Base-by-base conservation (phyloP, 2,113 vertebrate genomes). In the Gambusia affinis region DNA sequence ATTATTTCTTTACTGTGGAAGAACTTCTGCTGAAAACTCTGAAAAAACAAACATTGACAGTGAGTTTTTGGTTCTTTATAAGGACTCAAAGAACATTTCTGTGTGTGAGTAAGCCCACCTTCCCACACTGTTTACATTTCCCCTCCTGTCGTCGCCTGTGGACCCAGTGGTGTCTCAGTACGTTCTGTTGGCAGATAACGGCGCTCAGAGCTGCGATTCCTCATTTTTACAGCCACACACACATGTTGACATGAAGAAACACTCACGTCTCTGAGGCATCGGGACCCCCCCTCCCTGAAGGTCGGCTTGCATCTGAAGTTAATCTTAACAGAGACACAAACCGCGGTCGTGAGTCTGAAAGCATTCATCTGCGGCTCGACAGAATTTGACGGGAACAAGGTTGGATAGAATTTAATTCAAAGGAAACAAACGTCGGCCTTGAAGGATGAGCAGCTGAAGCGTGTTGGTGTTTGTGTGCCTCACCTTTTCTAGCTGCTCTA, bases 1-100 rank as follows among this genome's bases (percentile, higher is more conserved):
- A 99, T 96, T 64, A 99, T 99, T 94, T 99, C 98, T 95, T 99
- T 99, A 91, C 96, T 99, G 86, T 99, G 97, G 93, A 99, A 99
- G 92, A 99, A 97, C 91, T 99, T 99, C 92, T 99, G 98, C 78
- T 99, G 97, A 92, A 99, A 99, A 78, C 98, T 97, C 98, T 99
- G 84, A 73, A 65, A 72, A 74, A 81, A 91, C 60, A 86, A 14
- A 67, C 6, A 65, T 30, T 51, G 0, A 70, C 64, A n/a, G 28
- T 28, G 2, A 79, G 10, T 4, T n/a, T 12, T 57, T 12, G 12
- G 29, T 19, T 35, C 10, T 54, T 37, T 22, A 10, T 15, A n/a
- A 66, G 60, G 19, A 78, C 2, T 10, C 14, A 24, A 8, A 39
- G 70, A 61, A 67, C 71, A 61, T 67, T 60, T 61, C 31, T 68